Conservation (phyloP, 1,140 invertebrate species). For the Megalopta genalis region DNA sequence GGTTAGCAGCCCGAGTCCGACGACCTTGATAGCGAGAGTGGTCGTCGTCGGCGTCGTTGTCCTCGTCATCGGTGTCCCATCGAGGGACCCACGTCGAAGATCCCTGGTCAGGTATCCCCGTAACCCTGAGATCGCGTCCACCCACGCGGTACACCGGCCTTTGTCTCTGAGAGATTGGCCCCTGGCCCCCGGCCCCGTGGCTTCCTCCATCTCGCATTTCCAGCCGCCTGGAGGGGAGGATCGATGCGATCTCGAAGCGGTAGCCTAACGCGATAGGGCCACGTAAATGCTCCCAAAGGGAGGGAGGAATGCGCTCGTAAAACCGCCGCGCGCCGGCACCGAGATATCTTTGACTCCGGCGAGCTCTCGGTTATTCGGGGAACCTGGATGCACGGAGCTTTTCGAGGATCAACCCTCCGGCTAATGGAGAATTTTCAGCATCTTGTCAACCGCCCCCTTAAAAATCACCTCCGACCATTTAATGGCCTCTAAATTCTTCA, state of each 20-base stretch:
- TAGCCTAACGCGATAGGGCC: neutral
- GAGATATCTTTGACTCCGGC: neutral
- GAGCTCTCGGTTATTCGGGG: neutral
- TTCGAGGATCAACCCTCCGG: no score
- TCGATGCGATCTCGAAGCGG: conserved; percentile 23
- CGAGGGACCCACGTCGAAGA: conserved; percentile 17
- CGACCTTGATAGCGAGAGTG: conserved; percentile 70
- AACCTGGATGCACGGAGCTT: neutral
- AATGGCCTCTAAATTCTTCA: no score
- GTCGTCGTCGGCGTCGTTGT: conserved; percentile 48
- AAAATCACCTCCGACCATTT: no score
- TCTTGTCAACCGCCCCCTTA: no score
- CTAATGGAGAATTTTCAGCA: no score
- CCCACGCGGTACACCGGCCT: conserved; percentile 59
- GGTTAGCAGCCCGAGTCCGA: conserved; percentile 47
- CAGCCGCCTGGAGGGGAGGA: neutral
- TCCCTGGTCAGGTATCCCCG: conserved; percentile 15
- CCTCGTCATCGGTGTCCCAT: conserved; percentile 10
- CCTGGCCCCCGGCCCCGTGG: no score
- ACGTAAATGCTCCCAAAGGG: neutral
- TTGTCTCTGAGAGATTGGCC: conserved; percentile 53
- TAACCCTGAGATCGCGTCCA: conserved; percentile 57
- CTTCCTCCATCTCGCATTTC: neutral
- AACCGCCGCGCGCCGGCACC: conserved; percentile 6
- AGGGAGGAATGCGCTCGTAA: conserved; percentile 28